Conservation (phyloP, 92 coral and sea anemone genomes). For the Zoanthus solanderi region DNA sequence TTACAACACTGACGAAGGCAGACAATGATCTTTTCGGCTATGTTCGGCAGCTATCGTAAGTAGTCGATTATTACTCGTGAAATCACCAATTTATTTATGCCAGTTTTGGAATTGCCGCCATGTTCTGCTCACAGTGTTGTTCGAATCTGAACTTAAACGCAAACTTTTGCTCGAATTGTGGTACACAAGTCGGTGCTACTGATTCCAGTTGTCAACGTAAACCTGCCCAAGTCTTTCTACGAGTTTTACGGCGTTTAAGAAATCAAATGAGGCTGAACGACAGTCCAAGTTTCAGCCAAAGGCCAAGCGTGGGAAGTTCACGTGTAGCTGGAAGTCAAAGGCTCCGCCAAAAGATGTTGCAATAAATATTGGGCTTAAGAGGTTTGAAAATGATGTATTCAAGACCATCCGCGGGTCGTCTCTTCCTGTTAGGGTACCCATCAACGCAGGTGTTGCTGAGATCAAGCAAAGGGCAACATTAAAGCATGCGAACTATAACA, state of each 20-base stretch:
- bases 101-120: constrained; percentile 28
- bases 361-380: neutral
- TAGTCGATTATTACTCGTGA: constrained; percentile 23
- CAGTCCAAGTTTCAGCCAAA: constrained; percentile 23
- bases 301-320: neutral
- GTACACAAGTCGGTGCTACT: constrained; percentile 27
- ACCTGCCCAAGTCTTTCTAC: constrained; percentile 19
- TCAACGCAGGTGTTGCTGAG: constrained; percentile 10
- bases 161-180: constrained; percentile 34
- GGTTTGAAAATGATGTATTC: neutral
- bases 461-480: constrained; percentile 14
- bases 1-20: constrained; percentile 2
- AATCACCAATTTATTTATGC: constrained; percentile 20
- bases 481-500: constrained; percentile 9
- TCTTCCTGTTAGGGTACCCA: constrained; percentile 8
- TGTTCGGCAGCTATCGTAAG: constrained; percentile 36
- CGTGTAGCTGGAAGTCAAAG: neutral
- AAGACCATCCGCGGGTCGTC: constrained; percentile 6
- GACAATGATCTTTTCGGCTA: constrained; percentile 30
- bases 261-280: constrained; percentile 20
- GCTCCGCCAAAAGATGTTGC: neutral
- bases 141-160: constrained; percentile 36
- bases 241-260: constrained; percentile 20
- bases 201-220: constrained; percentile 11
- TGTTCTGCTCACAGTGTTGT: constrained; percentile 40